Conservation (phyloP, 2,113 vertebrate genomes). For the Laticauda colubrina region DNA sequence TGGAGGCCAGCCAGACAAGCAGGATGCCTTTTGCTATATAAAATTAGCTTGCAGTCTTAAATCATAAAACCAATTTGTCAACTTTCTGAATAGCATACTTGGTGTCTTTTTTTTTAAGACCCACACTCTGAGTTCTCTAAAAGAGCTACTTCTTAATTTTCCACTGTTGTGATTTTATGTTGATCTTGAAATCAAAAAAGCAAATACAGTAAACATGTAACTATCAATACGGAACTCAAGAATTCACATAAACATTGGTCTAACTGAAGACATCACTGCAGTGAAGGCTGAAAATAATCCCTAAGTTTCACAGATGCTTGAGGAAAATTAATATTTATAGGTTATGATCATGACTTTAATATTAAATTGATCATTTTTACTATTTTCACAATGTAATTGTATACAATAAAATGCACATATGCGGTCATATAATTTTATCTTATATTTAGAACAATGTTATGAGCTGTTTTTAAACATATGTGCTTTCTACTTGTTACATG, state of each 20-base stretch:
- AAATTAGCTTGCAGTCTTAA: background rate
- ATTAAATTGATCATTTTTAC: background rate
- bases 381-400: background rate
- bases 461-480: background rate
- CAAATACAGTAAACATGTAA: background rate
- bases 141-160: background rate
- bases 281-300: background rate
- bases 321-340: background rate
- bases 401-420: background rate
- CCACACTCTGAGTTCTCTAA: background rate
- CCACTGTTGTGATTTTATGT: background rate
- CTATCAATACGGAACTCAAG: background rate
- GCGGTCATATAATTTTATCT: background rate
- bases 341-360: background rate
- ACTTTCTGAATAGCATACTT: background rate
- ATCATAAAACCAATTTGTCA: background rate
- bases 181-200: background rate
- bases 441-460: background rate
- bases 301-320: background rate
- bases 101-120: background rate
- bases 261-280: background rate
- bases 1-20: background rate
- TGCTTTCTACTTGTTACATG: background rate
- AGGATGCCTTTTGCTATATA: background rate
- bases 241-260: background rate